These are phyloP conservation scores for Tipula lateralis DNA, from an alignment of 2,888 invertebrate species.

Conservation along the genomic window DNA sequence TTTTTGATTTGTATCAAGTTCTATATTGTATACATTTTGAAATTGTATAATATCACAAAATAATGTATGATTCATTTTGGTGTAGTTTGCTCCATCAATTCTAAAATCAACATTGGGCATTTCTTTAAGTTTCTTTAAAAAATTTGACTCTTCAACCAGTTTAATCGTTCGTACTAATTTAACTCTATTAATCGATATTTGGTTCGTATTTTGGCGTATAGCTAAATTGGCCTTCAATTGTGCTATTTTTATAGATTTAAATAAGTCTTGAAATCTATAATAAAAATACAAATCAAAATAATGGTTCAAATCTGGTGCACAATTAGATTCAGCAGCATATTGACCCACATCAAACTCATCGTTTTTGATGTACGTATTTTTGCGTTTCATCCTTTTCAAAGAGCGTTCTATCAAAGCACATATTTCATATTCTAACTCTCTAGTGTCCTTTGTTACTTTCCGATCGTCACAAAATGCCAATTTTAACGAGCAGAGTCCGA, in stretches of 20 bases:
- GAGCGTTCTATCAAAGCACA: not conserved
- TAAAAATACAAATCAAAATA: not conserved
- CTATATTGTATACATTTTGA: not conserved
- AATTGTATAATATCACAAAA: not conserved
- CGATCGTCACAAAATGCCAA: not conserved
- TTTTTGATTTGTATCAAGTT: not conserved
- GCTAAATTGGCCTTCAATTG: not conserved
- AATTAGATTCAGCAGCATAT: not conserved
- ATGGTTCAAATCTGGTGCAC: not conserved
- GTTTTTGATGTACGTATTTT: not conserved
- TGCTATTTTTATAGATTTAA: not conserved
- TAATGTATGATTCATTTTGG: not conserved
- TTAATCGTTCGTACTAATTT: not conserved
- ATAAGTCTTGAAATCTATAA: not conserved
- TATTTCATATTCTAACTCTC: not conserved
- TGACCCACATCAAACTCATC: not conserved
- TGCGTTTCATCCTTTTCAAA: not conserved
- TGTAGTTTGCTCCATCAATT: not conserved
- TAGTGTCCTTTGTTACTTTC: not conserved
- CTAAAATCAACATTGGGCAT: not conserved
- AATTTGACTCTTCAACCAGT: not conserved
- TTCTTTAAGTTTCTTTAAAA: not conserved
- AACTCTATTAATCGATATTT: too few species aligned
- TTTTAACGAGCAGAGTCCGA: not conserved
- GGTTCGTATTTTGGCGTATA: too few species aligned